These are phyloP conservation scores for Hemitrygon akajei DNA, from an alignment of 2,797 vertebrate species.

Conservation along the genomic window DNA sequence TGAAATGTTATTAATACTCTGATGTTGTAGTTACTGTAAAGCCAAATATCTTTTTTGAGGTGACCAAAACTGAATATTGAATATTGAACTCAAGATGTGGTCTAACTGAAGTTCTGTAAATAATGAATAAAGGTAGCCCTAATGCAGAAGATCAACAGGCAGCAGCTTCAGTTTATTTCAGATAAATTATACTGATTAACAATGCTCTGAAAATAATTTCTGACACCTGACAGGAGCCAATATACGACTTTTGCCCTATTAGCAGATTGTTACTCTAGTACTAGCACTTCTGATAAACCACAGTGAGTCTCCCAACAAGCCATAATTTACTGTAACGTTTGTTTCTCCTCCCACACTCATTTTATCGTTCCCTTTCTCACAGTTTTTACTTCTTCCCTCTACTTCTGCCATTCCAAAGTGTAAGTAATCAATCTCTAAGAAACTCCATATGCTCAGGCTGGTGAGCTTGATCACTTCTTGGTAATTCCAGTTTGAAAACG, in stretches of 20 bases:
- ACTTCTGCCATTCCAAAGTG: not conserved
- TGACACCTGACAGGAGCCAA: conserved; percentile 14
- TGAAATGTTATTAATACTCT: not conserved
- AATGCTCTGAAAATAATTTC: conserved; percentile 15
- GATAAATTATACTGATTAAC: conserved; percentile 23
- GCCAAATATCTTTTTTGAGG: not conserved
- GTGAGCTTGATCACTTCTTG: not conserved
- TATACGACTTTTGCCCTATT: conserved; percentile 14
- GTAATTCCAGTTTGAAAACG: not conserved
- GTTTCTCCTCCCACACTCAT: not conserved
- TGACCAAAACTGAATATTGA: not conserved
- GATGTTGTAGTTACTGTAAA: not conserved
- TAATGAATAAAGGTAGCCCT: conserved; percentile 16
- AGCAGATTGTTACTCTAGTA: conserved; percentile 8
- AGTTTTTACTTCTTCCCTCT: not conserved
- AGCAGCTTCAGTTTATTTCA: not conserved
- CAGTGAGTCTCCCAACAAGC: not conserved
- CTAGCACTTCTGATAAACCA: conserved; percentile 11
- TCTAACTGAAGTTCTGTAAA: not conserved
- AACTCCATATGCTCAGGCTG: not conserved
- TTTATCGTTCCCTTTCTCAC: not conserved
- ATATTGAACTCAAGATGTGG: not conserved
- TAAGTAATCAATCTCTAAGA: not conserved
- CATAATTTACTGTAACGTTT: not conserved
- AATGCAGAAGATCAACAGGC: not conserved